Conservation (phyloP, 2,113 vertebrate genomes). For the Coracopsis vasa region DNA sequence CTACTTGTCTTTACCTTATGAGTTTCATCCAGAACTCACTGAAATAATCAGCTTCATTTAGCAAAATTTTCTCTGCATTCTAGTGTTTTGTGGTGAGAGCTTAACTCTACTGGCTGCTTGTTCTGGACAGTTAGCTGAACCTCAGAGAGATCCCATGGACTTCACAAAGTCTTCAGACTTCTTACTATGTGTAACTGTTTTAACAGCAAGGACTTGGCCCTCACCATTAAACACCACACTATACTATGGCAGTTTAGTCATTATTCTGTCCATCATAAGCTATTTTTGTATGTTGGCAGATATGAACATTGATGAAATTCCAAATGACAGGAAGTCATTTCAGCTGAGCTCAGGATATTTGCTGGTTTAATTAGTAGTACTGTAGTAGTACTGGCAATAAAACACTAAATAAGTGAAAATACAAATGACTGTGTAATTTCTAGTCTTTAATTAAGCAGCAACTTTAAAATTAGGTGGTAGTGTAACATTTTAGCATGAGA, state of each 20-base stretch:
- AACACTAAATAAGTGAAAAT: neutral
- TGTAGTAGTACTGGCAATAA: neutral
- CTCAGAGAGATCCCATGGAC: fast-evolving
- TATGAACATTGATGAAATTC: neutral
- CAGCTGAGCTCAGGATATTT: neutral
- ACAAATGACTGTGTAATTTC: neutral
- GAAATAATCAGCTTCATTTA: neutral
- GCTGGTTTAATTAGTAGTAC: neutral
- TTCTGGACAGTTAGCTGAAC: neutral
- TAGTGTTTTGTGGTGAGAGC: neutral
- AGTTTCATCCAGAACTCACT: neutral
- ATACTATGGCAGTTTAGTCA: neutral
- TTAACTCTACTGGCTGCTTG: neutral
- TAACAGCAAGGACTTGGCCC: neutral
- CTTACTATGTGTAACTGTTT: neutral
- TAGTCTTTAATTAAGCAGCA: neutral
- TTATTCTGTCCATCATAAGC: neutral
- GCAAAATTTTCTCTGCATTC: neutral
- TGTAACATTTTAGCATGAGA: neutral
- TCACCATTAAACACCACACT: neutral
- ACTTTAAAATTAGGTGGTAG: neutral
- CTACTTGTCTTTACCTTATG: neutral
- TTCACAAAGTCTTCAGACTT: neutral
- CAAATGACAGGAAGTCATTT: neutral
- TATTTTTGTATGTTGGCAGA: neutral